Conservation (phyloP, 2,888 invertebrate genomes). For the Pristionchus exspectatus region DNA sequence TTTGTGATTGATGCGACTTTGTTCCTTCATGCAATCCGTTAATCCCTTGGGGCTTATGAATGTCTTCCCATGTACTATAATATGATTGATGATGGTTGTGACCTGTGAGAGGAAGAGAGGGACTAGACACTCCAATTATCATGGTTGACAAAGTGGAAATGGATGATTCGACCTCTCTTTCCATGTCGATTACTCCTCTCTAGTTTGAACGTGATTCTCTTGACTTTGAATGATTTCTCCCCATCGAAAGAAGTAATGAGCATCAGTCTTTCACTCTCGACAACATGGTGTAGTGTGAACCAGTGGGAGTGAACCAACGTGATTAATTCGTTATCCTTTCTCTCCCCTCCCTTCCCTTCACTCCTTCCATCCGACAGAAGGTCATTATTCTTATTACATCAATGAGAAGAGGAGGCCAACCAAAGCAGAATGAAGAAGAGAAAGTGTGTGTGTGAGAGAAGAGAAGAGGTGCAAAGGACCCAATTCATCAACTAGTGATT, state of each 20-base stretch:
- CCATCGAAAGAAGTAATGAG: background rate
- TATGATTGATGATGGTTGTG: background rate
- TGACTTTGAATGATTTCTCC: background rate
- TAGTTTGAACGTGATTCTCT: background rate
- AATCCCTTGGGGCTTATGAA: constrained; percentile 24
- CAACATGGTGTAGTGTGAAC: constrained; percentile 12
- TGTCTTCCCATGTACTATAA: constrained; percentile 11
- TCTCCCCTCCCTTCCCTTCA: background rate
- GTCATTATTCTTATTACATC: constrained; percentile 52
- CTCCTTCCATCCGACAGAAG: background rate
- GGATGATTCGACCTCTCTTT: background rate
- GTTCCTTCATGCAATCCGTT: background rate
- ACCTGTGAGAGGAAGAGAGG: background rate
- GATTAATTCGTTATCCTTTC: constrained; percentile 39
- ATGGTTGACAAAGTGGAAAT: constrained; percentile 19
- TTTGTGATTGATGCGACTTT: constrained; percentile 34
- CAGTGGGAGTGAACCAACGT: constrained; percentile 12
- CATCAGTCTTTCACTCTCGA: background rate
- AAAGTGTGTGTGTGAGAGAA: constrained; percentile 5
- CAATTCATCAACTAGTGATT: constrained; percentile 25
- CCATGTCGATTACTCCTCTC: background rate
- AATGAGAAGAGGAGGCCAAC: background rate
- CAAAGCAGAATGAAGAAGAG: constrained; percentile 11
- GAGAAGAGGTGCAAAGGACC: background rate
- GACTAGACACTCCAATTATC: constrained; percentile 16